Base-by-base conservation (phyloP, 2,797 vertebrate genomes). In the Parauchenoglanis punctatus region DNA sequence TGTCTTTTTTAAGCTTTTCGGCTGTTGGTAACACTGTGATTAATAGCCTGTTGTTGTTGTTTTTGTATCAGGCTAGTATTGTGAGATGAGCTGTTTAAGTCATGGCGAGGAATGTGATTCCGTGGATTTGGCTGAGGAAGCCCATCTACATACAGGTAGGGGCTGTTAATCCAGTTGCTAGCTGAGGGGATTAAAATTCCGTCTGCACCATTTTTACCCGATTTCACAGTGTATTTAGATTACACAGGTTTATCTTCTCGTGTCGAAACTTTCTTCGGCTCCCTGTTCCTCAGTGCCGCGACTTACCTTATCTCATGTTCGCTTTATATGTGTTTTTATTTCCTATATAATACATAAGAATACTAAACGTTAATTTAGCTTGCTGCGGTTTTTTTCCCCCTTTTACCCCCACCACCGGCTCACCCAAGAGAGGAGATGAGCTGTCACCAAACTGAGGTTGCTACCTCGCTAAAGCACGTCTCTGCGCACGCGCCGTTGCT, bases 21-120 rank as follows among this genome's bases (percentile, higher is more conserved):
- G 52, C 1, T 20, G 49, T 56, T 68, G 85, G 10, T 61, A 40
- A 54, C 35, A n/a, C 59, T 44, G 75, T 52, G 18, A n/a, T 81
- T n/a, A 44, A 15, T 7, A 61, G 40, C 12, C 7, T 85, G 23
- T 82, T 17, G 88, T 70, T 75, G 68, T 82, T 88, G 80, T 56
- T 83, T 88, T 82, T 54, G 72, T 80, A 31, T 85, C 91, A 90
- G 94, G 92, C 86, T 88, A 89, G 90, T 89, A 92, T 86, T 92
- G 96, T 96, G 97, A 97, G 96, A 97, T 97, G 96, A 93, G 92
- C 92, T 89, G 94, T 95, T 82, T 92, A 90, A 94, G 94, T 95
- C 95, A 98, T 98, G 97, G 97, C 97, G 90, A 96, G 95, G 94
- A 94, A 93, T 95, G 94, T 96, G 94, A 95, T 96, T 94, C 94